Conservation (phyloP, 92 coral and sea anemone genomes). For the Zoanthus sociatus region DNA sequence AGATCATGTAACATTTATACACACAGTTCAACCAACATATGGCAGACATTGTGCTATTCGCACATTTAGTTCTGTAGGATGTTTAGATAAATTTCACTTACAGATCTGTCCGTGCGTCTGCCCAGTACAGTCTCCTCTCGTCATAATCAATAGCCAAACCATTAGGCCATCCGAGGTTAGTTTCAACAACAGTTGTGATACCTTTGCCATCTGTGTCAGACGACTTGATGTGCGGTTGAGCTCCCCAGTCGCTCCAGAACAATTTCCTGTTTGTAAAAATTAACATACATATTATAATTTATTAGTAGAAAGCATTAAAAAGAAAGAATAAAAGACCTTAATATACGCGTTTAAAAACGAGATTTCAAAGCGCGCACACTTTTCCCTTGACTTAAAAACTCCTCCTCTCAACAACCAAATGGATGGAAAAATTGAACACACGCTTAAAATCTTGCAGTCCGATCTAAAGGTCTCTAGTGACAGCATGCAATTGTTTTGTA, state of each 20-base stretch:
- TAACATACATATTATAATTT: background rate
- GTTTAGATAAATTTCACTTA: conserved; percentile 35
- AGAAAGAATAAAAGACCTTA: no score
- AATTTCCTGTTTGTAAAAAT: conserved; percentile 59
- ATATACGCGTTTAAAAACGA: no score
- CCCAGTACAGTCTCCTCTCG: conserved; percentile 76
- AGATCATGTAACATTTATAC: no score
- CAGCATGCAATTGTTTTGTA: no score
- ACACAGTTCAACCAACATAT: background rate
- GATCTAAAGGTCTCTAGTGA: no score
- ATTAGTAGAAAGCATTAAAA: background rate
- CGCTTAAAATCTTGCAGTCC: no score
- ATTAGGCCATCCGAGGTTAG: conserved; percentile 60
- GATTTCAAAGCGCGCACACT: background rate
- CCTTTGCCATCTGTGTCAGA: conserved; percentile 75
- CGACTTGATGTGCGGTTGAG: conserved; percentile 66
- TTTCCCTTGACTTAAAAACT: no score
- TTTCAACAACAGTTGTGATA: conserved; percentile 49
- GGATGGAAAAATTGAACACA: no score
- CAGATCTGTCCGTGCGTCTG: conserved; percentile 68
- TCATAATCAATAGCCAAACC: conserved; percentile 71
- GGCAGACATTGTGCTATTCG: background rate
- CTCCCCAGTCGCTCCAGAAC: conserved; percentile 80
- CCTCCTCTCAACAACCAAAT: no score
- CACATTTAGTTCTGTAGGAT: background rate